A percentile compares a stretch with the other conserved stretches of the same genome.
These are phyloP conservation scores for Pungitius pungitius DNA, from an alignment of 2,113 vertebrate species.

Conservation along the genomic window DNA sequence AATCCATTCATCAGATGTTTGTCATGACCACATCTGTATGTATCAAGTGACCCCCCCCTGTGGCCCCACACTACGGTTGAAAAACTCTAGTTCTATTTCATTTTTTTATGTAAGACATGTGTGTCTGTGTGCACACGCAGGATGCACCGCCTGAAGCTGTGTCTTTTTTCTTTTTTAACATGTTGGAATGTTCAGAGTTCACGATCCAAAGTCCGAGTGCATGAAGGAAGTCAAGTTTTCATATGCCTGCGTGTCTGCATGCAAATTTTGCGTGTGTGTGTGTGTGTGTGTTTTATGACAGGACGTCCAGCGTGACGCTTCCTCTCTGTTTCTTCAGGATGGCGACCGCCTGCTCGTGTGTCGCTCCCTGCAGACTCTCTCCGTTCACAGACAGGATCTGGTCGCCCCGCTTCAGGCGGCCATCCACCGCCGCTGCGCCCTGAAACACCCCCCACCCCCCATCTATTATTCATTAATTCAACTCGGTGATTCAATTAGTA, in stretches of 20 bases:
- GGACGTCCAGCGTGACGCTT: constrained; percentile 83
- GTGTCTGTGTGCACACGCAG: constrained; percentile 9
- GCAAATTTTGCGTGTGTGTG: constrained; percentile 12
- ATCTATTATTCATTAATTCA: not conserved
- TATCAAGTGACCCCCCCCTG: not conserved
- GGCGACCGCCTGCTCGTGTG: constrained; percentile 91
- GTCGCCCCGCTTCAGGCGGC: constrained; percentile 89
- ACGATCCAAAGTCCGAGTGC: constrained; percentile 15
- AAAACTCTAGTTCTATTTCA: constrained; percentile 13
- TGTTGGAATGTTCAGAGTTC: constrained; percentile 42
- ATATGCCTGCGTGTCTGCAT: not conserved
- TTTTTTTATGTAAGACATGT: not conserved
- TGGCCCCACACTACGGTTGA: not conserved
- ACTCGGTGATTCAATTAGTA: not conserved
- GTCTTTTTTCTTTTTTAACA: constrained; percentile 56
- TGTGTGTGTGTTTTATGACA: constrained; percentile 80
- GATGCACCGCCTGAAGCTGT: not conserved
- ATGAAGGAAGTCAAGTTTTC: not conserved
- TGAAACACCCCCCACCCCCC: constrained; percentile 61
- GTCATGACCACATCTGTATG: not conserved
- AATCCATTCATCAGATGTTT: not conserved
- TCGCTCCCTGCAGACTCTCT: constrained; percentile 88
- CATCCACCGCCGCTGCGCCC: constrained; percentile 92
- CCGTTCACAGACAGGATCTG: constrained; percentile 92
- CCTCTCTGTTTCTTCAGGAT: constrained; percentile 91